Evolutionary conservation across 2,113 vertebrate species (phyloP), one percentile per base, ranked within the genome.

Genomic region (Anarhynchus alexandrinus): DNA sequence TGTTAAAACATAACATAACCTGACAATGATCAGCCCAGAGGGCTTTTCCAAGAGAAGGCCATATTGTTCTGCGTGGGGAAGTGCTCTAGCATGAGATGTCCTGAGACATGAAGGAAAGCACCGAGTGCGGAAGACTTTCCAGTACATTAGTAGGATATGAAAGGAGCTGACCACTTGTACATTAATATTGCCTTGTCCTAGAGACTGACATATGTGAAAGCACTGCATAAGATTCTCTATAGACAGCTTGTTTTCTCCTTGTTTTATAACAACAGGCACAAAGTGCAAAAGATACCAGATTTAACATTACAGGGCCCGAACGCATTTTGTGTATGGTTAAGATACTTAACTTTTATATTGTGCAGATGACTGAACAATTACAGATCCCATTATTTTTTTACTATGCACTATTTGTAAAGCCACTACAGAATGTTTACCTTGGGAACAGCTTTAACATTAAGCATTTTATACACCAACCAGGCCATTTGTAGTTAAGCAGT

Each of bases 91-190:
- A 76, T 38, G 26, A 87, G 95, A 96, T 98, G 97, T 98, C 98
- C 98, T 94, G 97, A 97, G 98, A 97, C 96, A 83, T 91, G 97
- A 98, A 96, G 92, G 94, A 96, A 98, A 98, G 98, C 97, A 97
- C 70, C 38, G 77, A 96, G 94, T 94, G 98, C 97, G 98, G 98
- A 98, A 98, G 98, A 95, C 98, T 99, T 99, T 99, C 99, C 99
- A 98, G 98, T 99, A 99, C 98, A 99, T 99, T 99, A 98, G 98
- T 97, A 98, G 97, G 98, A 97, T 98, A 98, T 99, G 98, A 98
- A 98, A 98, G 98, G 97, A 92, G 95, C 94, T 98, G 98, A 97
- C 98, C 97, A 96, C 91, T 95, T 86, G 65, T 94, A 98, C 97
- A 98, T 98, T 98, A 98, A 98, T 97, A 96, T 96, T 96, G 96